Percentiles rank a stretch among this genome's conserved stretches.
Evolutionary conservation across 2,888 invertebrate genomes (phyloP).

Genomic region (Drosophila mayaguana): DNA sequence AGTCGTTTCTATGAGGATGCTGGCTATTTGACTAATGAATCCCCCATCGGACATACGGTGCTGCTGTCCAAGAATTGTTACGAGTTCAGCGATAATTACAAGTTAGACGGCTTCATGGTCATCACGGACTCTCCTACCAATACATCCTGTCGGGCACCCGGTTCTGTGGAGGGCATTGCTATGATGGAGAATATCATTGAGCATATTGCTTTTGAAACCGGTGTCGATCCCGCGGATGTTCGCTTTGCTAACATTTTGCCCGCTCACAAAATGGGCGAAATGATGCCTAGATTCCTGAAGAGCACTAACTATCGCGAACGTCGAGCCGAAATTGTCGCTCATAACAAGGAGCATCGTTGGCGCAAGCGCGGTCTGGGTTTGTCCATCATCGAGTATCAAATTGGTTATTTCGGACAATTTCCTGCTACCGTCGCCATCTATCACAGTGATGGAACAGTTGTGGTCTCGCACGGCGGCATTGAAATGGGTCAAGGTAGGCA

Average conservation of each 20-base stretch:
- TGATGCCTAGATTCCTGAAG: slow-evolving; percentile 86
- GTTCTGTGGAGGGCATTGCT: slow-evolving; percentile 88
- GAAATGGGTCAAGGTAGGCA: slow-evolving; percentile 93
- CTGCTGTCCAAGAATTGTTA: slow-evolving; percentile 87
- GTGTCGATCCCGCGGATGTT: slow-evolving; percentile 87
- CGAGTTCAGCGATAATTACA: too few species aligned
- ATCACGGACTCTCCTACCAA: too few species aligned
- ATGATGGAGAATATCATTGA: slow-evolving; percentile 89
- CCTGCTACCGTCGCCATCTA: slow-evolving; percentile 89
- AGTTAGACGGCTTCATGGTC: too few species aligned
- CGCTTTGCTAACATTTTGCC: slow-evolving; percentile 86
- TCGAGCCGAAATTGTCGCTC: too few species aligned
- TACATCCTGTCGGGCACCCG: slow-evolving; percentile 89
- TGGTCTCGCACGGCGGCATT: slow-evolving; percentile 89
- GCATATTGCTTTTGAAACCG: slow-evolving; percentile 87
- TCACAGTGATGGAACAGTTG: slow-evolving; percentile 90
- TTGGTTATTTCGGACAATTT: slow-evolving; percentile 86
- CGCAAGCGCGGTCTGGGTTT: slow-evolving; percentile 91
- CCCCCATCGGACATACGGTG: slow-evolving; percentile 78
- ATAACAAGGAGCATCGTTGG: slow-evolving; percentile 89
- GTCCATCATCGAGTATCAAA: slow-evolving; percentile 89
- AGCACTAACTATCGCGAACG: too few species aligned
- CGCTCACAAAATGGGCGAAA: slow-evolving; percentile 84
- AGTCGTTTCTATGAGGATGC: too few species aligned
- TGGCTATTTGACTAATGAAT: too few species aligned